Percentiles rank a stretch among this genome's conserved stretches.
Conservation (phyloP, 2,797 vertebrate species). For the Coregonus ussuriensis region DNA sequence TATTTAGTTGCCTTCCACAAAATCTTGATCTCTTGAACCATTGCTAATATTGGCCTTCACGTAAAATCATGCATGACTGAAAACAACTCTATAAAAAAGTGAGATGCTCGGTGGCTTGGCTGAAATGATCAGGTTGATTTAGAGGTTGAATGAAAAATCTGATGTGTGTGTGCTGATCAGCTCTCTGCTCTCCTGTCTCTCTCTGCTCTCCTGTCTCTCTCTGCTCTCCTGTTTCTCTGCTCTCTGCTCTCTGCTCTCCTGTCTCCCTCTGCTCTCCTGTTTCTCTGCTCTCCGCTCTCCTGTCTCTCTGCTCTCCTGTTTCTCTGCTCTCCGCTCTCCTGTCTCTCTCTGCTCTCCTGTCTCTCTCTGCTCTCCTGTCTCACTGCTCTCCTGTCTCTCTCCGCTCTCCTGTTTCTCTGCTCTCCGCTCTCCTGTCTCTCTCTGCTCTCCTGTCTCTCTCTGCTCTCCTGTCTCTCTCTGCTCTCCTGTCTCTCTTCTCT, state of each 20-base stretch:
- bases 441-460: background rate
- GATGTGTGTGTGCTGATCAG: constrained; percentile 20
- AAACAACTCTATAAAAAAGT: constrained; percentile 11
- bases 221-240: background rate
- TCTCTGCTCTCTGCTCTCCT: background rate
- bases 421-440: background rate
- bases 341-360: background rate
- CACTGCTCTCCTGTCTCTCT: background rate
- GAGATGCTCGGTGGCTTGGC: background rate
- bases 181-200: background rate
- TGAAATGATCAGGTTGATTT: constrained; percentile 29
- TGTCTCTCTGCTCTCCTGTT: background rate
- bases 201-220: background rate
- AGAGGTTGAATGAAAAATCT: constrained; percentile 34
- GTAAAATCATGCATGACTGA: constrained; percentile 32
- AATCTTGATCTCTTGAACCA: constrained; percentile 5
- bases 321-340: background rate
- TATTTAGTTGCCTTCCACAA: background rate
- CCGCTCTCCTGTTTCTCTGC: background rate
- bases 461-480: background rate
- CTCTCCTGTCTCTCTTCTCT: constrained; percentile 9
- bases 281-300: too few species aligned
- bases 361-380: background rate
- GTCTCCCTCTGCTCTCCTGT: background rate
- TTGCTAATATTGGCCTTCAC: constrained; percentile 30